Evolutionary conservation across 2,888 invertebrate genomes (phyloP).

Genomic region (Lingula anatina): DNA sequence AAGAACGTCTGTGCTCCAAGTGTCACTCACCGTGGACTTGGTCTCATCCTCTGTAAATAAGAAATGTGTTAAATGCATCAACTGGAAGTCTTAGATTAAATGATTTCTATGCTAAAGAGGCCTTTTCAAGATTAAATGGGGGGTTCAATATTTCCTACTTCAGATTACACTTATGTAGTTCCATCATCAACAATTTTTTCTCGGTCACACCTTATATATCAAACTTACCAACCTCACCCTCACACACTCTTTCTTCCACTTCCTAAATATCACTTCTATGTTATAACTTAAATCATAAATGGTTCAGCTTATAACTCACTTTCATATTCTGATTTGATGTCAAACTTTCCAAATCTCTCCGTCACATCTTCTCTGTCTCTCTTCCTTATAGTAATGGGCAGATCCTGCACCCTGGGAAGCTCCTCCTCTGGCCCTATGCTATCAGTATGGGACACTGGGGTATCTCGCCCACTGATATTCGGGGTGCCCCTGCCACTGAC

Average conservation of each 20-base stretch:
- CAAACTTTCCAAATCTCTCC: constrained; percentile 97
- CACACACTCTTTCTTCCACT: no score
- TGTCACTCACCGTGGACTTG: constrained; percentile 93
- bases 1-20: constrained; percentile 97
- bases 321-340: constrained; percentile 60
- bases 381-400: constrained; percentile 58
- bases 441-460: constrained; percentile 77
- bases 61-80: no score
- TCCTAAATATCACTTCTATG: no score
- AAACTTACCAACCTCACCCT: no score
- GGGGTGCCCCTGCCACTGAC: constrained; percentile 71
- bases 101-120: neutral
- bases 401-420: constrained; percentile 22
- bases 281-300: no score
- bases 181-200: no score
- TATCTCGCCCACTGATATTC: constrained; percentile 66
- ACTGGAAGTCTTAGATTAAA: no score
- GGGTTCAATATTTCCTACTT: neutral
- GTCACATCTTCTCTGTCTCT: constrained; percentile 92
- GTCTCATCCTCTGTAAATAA: constrained; percentile 82
- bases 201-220: no score
- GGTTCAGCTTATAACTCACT: no score
- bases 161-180: no score
- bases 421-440: constrained; percentile 21
- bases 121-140: neutral